Evolutionary conservation across 2,797 vertebrate species (phyloP).

Genomic region (Sphenodon punctatus): DNA sequence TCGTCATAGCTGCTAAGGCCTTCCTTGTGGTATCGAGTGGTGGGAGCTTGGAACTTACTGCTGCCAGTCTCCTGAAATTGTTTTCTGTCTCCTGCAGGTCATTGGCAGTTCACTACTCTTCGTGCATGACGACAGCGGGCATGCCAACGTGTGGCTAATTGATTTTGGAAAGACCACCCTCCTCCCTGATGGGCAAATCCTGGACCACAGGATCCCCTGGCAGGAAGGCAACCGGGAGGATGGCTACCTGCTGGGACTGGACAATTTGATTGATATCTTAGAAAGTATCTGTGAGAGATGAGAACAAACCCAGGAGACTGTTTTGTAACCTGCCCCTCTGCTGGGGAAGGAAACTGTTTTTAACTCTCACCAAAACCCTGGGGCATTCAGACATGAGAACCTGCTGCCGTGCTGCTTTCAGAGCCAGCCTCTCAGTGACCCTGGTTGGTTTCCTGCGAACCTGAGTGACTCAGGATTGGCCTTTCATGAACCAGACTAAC

Average conservation of each 20-base stretch:
- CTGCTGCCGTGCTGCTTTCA: slow-evolving; percentile 25
- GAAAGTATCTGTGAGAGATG: slow-evolving; percentile 79
- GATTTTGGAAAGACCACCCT: slow-evolving; percentile 96
- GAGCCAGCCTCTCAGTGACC: slow-evolving; percentile 29
- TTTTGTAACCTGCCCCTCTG: slow-evolving; percentile 17
- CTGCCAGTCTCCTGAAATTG: background rate
- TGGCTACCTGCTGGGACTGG: slow-evolving; percentile 93
- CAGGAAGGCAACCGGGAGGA: slow-evolving; percentile 96
- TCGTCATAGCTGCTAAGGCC: background rate
- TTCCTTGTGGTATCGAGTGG: background rate
- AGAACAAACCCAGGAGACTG: slow-evolving; percentile 50
- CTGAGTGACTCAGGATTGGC: background rate
- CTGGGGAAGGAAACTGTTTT: slow-evolving; percentile 33
- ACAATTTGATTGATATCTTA: slow-evolving; percentile 89
- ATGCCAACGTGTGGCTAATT: slow-evolving; percentile 93
- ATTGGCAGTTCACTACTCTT: slow-evolving; percentile 99
- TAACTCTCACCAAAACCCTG: slow-evolving; percentile 25
- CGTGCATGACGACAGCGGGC: slow-evolving; percentile 91
- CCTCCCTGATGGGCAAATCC: slow-evolving; percentile 86
- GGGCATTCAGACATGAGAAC: background rate
- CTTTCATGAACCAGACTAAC: background rate
- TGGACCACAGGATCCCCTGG: slow-evolving; percentile 91
- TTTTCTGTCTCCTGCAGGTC: slow-evolving; percentile 78
- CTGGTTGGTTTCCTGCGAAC: slow-evolving; percentile 28
- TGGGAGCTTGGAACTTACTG: background rate